Evolutionary conservation across 2,113 vertebrate species (phyloP), one percentile per base, ranked within the genome.

Genomic region (Spea multiplicata): DNA sequence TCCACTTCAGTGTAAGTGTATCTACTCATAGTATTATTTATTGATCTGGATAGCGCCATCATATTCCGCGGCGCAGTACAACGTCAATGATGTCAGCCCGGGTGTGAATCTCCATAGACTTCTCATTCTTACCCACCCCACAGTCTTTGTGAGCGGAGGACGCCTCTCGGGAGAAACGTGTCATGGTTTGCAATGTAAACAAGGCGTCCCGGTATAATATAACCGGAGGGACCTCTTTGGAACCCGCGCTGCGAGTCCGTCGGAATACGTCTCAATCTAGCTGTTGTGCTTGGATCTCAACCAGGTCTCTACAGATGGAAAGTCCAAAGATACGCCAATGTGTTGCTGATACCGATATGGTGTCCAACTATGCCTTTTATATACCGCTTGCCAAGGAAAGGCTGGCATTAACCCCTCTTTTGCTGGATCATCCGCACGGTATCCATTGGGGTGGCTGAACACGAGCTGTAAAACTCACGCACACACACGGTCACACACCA

Each of bases 231-330:
- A 74, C 72, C 71, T 66, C 46, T 13, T 55, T 68, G 74, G 61
- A 69, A 8, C 16, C 48, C 8, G 13, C 16, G 8, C 62, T 50
- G 53, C 55, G 17, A 16, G 13, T 14, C 44, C 66, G 44, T 59
- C 62, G 16, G 10, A 10, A 64, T 71, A 78, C 16, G 48, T 72
- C 76, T 72, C 76, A 71, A 72, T 79, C 57, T 46, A 44, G 12
- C 47, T 66, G 69, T 79, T 78, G 13, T 48, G 68, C 64, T 78
- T 78, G 76, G 76, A 78, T 71, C 47, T 65, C 49, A 3, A 53
- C 61, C 70, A 79, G 49, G 53, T 66, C 65, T 72, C 72, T 78
- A 66, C 59, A 78, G 59, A 64, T 70, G 75, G 75, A 65, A 70
- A 70, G 45, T 13, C 49, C 17, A 66, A 66, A 8, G 48, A 79